Evolutionary conservation across 2,113 vertebrate species (phyloP).

Genomic region (Microcebus jonahi): DNA sequence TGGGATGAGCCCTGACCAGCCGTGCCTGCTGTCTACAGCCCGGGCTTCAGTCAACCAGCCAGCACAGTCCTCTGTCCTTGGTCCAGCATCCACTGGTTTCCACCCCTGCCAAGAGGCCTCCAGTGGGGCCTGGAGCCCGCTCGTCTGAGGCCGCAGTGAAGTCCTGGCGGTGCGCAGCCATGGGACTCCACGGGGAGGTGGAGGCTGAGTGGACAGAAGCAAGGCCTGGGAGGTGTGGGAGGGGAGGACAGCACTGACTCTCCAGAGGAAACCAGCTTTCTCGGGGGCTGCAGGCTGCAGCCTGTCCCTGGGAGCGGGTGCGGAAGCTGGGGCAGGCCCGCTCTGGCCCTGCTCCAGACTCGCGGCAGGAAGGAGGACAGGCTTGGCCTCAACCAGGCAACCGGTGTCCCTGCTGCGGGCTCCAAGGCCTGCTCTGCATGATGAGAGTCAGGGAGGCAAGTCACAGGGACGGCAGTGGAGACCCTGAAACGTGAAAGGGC

Average conservation of each 20-base stretch:
- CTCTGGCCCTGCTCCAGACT: neutral
- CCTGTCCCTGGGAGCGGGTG: neutral
- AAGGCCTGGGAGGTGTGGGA: neutral
- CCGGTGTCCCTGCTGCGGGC: neutral
- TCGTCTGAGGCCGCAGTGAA: neutral
- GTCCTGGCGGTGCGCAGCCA: fast-evolving
- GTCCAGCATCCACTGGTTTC: neutral
- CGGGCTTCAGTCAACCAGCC: no score
- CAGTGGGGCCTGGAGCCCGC: neutral
- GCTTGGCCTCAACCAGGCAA: neutral
- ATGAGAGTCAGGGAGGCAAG: neutral
- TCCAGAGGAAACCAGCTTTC: neutral
- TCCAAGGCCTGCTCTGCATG: neutral
- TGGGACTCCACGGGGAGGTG: neutral
- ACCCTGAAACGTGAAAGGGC: neutral
- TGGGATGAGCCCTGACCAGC: no score
- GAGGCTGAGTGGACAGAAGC: neutral
- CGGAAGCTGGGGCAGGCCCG: neutral
- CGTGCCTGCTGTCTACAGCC: fast-evolving
- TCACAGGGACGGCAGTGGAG: neutral
- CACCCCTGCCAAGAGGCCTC: neutral
- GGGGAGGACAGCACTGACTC: neutral
- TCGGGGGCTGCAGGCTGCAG: neutral
- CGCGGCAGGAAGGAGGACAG: neutral
- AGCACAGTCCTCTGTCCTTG: neutral